Evolutionary conservation across 2,888 invertebrate genomes (phyloP).

Genomic region (Volucella inanis): DNA sequence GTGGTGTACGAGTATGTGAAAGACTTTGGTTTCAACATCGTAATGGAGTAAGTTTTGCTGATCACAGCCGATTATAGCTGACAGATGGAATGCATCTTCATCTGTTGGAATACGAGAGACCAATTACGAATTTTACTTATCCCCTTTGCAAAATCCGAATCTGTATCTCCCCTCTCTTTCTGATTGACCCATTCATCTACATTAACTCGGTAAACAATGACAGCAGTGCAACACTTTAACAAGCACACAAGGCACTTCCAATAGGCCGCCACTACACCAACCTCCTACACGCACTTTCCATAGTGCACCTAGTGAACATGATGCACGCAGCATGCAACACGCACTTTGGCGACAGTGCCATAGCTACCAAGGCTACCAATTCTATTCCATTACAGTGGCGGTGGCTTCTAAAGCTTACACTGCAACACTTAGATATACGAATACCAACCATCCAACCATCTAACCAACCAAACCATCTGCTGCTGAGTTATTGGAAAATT

Average conservation of each 20-base stretch:
- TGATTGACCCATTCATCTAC: conserved; percentile 73
- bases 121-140: neutral
- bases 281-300: conserved; percentile 72
- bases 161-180: conserved; percentile 27
- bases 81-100: conserved; percentile 38
- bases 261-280: conserved; percentile 4
- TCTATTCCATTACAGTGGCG: conserved; percentile 42
- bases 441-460: conserved; percentile 22
- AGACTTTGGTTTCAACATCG: conserved; percentile 20
- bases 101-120: neutral
- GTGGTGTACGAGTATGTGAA: neutral
- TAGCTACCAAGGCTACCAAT: conserved; percentile 45
- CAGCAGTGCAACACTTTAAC: conserved; percentile 69
- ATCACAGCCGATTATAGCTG: conserved; percentile 56
- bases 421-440: neutral
- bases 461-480: conserved; percentile 6
- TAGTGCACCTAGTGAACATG: conserved; percentile 58
- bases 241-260: conserved; percentile 40
- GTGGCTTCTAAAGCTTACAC: conserved; percentile 47
- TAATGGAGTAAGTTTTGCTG: conserved; percentile 58
- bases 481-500: conserved; percentile 73
- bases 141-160: conserved; percentile 41
- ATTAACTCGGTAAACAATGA: conserved; percentile 72
- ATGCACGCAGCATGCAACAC: conserved; percentile 65
- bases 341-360: conserved; percentile 71